A percentile compares a stretch with the other conserved stretches of the same genome.
These are phyloP conservation scores for Drosophila melanica DNA, from an alignment of 1,140 invertebrate species.

Conservation along the genomic window DNA sequence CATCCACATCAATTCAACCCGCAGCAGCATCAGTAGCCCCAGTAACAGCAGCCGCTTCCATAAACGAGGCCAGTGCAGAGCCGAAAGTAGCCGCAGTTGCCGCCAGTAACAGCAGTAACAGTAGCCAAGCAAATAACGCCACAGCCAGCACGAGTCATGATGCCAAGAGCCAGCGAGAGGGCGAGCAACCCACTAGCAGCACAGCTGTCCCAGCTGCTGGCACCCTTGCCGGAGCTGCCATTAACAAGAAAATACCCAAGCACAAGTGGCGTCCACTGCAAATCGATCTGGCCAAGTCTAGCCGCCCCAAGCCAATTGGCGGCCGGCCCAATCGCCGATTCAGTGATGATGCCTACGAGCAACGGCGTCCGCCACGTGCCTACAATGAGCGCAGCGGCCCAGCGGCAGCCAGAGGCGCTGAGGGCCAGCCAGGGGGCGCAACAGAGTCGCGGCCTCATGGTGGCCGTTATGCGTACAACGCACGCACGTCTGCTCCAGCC, in stretches of 20 bases:
- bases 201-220: slow-evolving; percentile 62
- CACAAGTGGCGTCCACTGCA: slow-evolving; percentile 91
- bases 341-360: slow-evolving; percentile 61
- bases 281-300: slow-evolving; percentile 87
- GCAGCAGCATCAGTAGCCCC: slow-evolving; percentile 9
- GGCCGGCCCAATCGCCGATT: slow-evolving; percentile 66
- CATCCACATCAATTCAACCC: slow-evolving; percentile 2
- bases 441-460: slow-evolving; percentile 53
- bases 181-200: slow-evolving; percentile 57
- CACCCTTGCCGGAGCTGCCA: slow-evolving; percentile 67
- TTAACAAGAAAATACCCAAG: slow-evolving; percentile 86
- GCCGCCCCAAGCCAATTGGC: slow-evolving; percentile 78
- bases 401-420: slow-evolving; percentile 20
- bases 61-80: slow-evolving; percentile 23
- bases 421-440: slow-evolving; percentile 22
- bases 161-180: slow-evolving; percentile 75
- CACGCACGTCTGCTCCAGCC: slow-evolving; percentile 68
- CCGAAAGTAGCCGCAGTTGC: slow-evolving; percentile 19
- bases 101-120: slow-evolving; percentile 31
- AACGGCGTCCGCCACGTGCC: slow-evolving; percentile 62
- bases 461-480: slow-evolving; percentile 62
- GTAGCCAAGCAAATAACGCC: slow-evolving; percentile 28
- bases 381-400: slow-evolving; percentile 56
- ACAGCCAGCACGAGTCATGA: slow-evolving; percentile 72
- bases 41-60: slow-evolving; percentile 14